Percentiles rank a stretch among this genome's conserved stretches.
phyloP scores from a whole-genome alignment of 1,140 invertebrate species.

The Drosophila auraria region DNA sequence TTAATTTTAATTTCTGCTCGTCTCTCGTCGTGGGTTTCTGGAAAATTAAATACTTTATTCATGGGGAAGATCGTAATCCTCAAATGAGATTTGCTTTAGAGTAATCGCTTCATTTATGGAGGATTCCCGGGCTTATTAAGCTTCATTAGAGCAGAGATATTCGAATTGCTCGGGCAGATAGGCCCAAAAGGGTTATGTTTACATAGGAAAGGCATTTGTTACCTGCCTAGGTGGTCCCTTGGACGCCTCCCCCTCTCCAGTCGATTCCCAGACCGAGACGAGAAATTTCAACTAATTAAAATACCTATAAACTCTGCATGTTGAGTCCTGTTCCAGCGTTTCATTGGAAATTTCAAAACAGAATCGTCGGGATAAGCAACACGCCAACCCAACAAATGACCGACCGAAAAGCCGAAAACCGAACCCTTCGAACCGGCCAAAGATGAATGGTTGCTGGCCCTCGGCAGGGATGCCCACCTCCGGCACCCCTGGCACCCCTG shows the following conservation, averaged over 20 bases:
- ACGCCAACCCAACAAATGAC: conserved; percentile 68
- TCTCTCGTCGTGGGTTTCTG: conserved; percentile 38
- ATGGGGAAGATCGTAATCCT: conserved; percentile 61
- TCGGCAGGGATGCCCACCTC: conserved; percentile 33
- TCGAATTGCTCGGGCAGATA: conserved; percentile 30
- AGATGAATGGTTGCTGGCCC: conserved; percentile 76
- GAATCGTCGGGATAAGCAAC: conserved; percentile 71
- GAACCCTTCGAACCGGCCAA: conserved; percentile 73
- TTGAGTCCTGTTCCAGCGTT: conserved; percentile 73
- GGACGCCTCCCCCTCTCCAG: not conserved
- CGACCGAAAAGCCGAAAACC: conserved; percentile 22
- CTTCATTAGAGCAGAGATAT: conserved; percentile 62
- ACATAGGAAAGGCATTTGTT: conserved; percentile 42
- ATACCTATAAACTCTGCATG: conserved; percentile 75
- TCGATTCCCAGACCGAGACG: conserved; percentile 17
- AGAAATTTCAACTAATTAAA: conserved; percentile 78
- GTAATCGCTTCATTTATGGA: conserved; percentile 78
- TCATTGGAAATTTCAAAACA: conserved; percentile 73
- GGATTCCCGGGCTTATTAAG: conserved; percentile 71
- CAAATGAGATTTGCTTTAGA: conserved; percentile 47
- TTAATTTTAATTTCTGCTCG: conserved; percentile 66
- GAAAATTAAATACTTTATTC: conserved; percentile 65
- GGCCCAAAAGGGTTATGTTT: conserved; percentile 47
- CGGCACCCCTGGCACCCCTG: not conserved
- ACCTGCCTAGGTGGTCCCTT: conserved; percentile 59